Percentiles rank a stretch among this genome's conserved stretches.
Conservation (phyloP, 2,113 vertebrate genomes). For the Trachemys scripta region DNA sequence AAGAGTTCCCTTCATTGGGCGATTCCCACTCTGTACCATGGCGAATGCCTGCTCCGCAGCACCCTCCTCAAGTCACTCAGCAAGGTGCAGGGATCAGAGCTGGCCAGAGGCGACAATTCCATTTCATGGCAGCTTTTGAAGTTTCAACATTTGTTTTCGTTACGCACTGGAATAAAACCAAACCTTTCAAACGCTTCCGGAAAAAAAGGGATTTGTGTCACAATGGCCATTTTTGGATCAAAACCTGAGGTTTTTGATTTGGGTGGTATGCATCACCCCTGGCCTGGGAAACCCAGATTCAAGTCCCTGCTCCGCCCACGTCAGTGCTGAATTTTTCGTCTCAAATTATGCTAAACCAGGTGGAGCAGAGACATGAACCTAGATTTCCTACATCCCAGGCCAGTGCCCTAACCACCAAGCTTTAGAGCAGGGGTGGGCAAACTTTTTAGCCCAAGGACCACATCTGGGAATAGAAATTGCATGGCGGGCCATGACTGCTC, state of each 20-base stretch:
- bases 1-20: background rate
- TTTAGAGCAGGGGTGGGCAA: background rate
- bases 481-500: too few relatives aligned
- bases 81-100: background rate
- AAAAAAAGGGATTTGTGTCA: conserved; percentile 31
- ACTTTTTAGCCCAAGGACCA: too few relatives aligned
- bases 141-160: conserved; percentile 45
- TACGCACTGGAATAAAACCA: conserved; percentile 33
- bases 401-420: background rate
- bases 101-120: background rate
- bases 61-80: background rate
- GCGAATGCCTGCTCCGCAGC: background rate
- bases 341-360: background rate
- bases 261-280: background rate
- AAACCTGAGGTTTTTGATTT: conserved; percentile 22
- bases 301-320: background rate
- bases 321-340: background rate
- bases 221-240: conserved; percentile 12
- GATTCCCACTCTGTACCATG: background rate
- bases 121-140: background rate
- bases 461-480: too few relatives aligned
- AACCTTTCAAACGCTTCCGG: conserved; percentile 52
- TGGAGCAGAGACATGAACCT: background rate
- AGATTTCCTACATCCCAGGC: background rate
- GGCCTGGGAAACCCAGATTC: background rate